phyloP scores from a whole-genome alignment of 2,113 vertebrate species.

The Hipposideros armiger region DNA sequence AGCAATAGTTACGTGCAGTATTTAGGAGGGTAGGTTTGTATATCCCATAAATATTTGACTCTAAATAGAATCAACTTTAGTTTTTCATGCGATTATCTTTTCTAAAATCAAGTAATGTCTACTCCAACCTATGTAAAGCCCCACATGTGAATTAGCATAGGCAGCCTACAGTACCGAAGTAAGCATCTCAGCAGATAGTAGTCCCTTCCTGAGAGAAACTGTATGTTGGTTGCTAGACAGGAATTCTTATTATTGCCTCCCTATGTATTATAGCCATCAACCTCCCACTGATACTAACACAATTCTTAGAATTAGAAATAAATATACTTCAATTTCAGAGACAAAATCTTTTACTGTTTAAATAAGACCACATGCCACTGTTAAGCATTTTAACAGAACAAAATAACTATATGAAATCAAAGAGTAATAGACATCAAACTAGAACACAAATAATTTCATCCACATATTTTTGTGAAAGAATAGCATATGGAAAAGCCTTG shows the following conservation, averaged over 20 bases:
- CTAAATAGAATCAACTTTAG: conserved; percentile 37
- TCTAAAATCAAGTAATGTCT: conserved; percentile 60
- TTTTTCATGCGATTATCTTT: conserved; percentile 56
- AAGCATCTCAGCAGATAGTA: conserved; percentile 64
- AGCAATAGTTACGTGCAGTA: neutral
- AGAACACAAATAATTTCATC: neutral
- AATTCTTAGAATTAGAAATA: conserved; percentile 64
- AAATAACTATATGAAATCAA: conserved; percentile 27
- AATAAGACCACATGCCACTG: conserved; percentile 50
- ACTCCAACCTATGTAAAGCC: conserved; percentile 18
- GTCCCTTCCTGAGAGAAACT: conserved; percentile 10
- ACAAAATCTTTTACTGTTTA: conserved; percentile 71
- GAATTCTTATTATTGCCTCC: conserved; percentile 57
- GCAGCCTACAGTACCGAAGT: conserved; percentile 30
- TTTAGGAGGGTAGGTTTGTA: neutral
- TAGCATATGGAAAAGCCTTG: neutral
- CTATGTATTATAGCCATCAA: conserved; percentile 32
- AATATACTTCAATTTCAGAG: conserved; percentile 56
- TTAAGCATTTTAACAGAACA: conserved; percentile 60
- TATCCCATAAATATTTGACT: conserved; percentile 24
- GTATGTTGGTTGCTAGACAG: neutral
- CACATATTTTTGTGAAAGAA: neutral
- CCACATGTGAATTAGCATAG: conserved; percentile 51
- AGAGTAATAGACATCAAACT: neutral
- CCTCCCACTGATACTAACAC: conserved; percentile 68